Percentiles rank a stretch among this genome's conserved stretches.
phyloP scores from a whole-genome alignment of 2,113 vertebrate species.

The Forbesichthys papilliferus region DNA sequence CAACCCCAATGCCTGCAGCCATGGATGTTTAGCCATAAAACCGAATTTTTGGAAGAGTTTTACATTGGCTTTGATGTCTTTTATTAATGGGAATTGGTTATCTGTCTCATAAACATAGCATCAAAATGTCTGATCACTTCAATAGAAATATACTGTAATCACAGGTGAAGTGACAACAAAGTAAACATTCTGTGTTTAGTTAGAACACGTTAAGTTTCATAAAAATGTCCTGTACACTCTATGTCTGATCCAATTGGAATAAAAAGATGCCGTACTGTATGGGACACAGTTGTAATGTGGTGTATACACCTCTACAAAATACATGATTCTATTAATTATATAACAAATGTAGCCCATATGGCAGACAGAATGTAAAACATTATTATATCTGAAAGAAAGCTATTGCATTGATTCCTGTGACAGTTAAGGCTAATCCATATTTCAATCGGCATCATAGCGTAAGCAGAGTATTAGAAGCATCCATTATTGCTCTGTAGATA shows the following conservation, averaged over 20 bases:
- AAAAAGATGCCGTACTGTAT: neutral
- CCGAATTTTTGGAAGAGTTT: neutral
- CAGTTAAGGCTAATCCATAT: slow-evolving; percentile 3
- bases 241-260: neutral
- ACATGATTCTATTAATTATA: too few relatives aligned
- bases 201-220: too few relatives aligned
- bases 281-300: neutral
- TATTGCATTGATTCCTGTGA: slow-evolving; percentile 2
- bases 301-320: too few relatives aligned
- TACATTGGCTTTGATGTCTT: neutral
- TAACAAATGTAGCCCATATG: too few relatives aligned
- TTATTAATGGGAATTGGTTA: neutral
- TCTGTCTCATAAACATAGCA: too few relatives aligned
- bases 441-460: slow-evolving; percentile 5
- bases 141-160: too few relatives aligned
- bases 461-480: slow-evolving; percentile 55
- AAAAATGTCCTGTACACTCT: too few relatives aligned
- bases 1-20: slow-evolving; percentile 9
- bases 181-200: too few relatives aligned
- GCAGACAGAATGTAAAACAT: too few relatives aligned
- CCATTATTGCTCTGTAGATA: slow-evolving; percentile 62
- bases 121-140: too few relatives aligned
- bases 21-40: neutral
- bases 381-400: slow-evolving; percentile 3
- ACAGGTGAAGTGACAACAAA: too few relatives aligned